Evolutionary conservation across 2,888 invertebrate genomes (phyloP).

Genomic region (Lymantria monacha): DNA sequence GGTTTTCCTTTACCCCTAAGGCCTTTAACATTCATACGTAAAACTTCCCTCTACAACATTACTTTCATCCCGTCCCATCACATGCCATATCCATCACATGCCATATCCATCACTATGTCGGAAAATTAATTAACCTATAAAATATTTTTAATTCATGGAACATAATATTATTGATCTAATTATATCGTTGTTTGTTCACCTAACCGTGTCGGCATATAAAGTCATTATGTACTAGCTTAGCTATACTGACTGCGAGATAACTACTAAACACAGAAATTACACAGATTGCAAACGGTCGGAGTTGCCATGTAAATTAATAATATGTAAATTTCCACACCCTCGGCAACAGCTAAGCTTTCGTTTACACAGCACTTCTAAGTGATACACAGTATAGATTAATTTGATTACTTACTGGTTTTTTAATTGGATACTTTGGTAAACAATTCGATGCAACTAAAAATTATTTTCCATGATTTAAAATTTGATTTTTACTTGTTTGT

Average conservation of each 20-base stretch:
- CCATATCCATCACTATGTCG: too few relatives aligned
- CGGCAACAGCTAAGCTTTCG: slow-evolving; percentile 46
- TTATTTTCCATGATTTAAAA: too few relatives aligned
- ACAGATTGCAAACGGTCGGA: slow-evolving; percentile 66
- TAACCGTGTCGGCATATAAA: slow-evolving; percentile 33
- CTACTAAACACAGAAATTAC: slow-evolving; percentile 70
- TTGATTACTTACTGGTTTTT: slow-evolving; percentile 38
- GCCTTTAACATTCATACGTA: too few relatives aligned
- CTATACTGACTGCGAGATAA: slow-evolving; percentile 33
- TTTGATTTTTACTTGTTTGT: too few relatives aligned
- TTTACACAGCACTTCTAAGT: slow-evolving; percentile 49
- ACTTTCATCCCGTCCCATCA: too few relatives aligned
- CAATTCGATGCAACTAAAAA: background rate
- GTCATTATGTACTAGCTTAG: slow-evolving; percentile 27
- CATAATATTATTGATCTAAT: slow-evolving; percentile 4
- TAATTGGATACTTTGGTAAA: slow-evolving; percentile 37
- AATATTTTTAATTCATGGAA: slow-evolving; percentile 2
- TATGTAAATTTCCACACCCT: slow-evolving; percentile 72
- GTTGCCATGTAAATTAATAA: slow-evolving; percentile 76
- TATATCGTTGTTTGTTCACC: slow-evolving; percentile 4
- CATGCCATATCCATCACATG: too few relatives aligned
- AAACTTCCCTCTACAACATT: too few relatives aligned
- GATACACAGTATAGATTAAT: slow-evolving; percentile 45
- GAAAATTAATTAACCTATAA: slow-evolving; percentile 3
- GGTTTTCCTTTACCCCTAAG: too few relatives aligned